These are phyloP conservation scores for Oxyura jamaicensis DNA, from an alignment of 2,113 vertebrate genomes.

Conservation along the genomic window DNA sequence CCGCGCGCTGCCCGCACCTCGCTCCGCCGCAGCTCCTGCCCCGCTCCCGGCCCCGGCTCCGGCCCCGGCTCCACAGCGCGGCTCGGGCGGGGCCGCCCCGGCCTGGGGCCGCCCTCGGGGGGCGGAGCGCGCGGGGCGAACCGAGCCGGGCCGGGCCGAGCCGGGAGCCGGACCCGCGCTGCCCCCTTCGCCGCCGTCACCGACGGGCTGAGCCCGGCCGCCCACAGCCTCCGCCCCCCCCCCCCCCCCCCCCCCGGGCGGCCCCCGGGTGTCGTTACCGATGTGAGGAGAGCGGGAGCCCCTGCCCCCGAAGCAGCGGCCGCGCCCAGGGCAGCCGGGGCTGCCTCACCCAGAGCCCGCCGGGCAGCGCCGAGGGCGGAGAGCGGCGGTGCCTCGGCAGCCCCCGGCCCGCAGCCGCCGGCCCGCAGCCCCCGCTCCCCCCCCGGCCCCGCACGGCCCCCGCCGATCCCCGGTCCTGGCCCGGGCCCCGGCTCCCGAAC, in stretches of 20 bases:
- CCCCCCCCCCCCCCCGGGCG: no score
- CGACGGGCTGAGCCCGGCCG: not conserved
- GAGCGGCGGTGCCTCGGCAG: not conserved
- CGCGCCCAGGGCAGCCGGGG: not conserved
- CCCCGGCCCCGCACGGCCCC: no score
- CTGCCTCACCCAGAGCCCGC: not conserved
- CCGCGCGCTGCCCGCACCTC: no score
- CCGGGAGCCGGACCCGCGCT: not conserved
- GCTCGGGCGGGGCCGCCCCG: no score
- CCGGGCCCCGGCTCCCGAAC: slow-evolving; percentile 14
- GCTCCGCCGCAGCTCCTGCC: no score
- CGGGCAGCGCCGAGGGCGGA: accelerated
- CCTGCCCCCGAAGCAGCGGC: not conserved
- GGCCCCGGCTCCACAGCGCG: no score
- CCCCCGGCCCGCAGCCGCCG: not conserved
- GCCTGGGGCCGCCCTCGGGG: slow-evolving; percentile 12
- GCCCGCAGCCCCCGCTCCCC: no score
- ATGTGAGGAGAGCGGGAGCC: not conserved
- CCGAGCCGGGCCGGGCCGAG: not conserved
- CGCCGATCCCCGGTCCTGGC: not conserved
- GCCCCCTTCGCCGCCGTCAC: no score
- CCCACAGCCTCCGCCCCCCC: not conserved
- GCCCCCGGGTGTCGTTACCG: no score
- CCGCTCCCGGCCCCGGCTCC: no score
- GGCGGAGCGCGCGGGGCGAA: not conserved